Conservation (phyloP, 1,140 invertebrate species). For the Danaus plexippus region DNA sequence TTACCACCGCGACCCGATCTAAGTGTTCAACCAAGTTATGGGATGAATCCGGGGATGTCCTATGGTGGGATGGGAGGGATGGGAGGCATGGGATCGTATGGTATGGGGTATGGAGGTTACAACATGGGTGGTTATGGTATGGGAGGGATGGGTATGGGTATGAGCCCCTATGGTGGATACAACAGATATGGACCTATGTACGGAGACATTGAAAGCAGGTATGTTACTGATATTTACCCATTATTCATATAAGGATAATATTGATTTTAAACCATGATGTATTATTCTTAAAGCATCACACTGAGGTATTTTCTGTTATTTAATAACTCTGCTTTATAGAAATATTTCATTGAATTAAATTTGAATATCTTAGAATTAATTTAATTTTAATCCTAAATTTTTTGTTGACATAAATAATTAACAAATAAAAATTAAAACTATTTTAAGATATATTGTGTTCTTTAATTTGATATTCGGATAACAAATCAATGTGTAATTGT, state of each 20-base stretch:
- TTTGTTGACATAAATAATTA: no score
- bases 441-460: no score
- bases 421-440: no score
- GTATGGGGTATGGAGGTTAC: conserved; percentile 32
- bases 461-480: no score
- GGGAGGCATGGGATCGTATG: conserved; percentile 26
- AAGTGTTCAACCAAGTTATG: conserved; percentile 30
- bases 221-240: conserved; percentile 15
- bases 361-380: no score
- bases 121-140: conserved; percentile 35
- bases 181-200: conserved; percentile 68
- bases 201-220: conserved; percentile 77
- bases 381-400: no score
- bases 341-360: no score
- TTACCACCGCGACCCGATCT: conserved; percentile 52
- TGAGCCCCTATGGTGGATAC: conserved; percentile 49
- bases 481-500: neutral
- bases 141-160: conserved; percentile 41
- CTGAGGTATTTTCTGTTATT: conserved; percentile 4
- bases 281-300: neutral
- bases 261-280: neutral
- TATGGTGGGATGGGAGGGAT: conserved; percentile 37
- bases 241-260: conserved; percentile 17
- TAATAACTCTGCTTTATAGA: neutral
- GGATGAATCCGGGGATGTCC: conserved; percentile 33